Percentiles rank a stretch among this genome's conserved stretches.
These are phyloP conservation scores for Cerastis rubricosa DNA, from an alignment of 2,888 invertebrate species.

Conservation along the genomic window DNA sequence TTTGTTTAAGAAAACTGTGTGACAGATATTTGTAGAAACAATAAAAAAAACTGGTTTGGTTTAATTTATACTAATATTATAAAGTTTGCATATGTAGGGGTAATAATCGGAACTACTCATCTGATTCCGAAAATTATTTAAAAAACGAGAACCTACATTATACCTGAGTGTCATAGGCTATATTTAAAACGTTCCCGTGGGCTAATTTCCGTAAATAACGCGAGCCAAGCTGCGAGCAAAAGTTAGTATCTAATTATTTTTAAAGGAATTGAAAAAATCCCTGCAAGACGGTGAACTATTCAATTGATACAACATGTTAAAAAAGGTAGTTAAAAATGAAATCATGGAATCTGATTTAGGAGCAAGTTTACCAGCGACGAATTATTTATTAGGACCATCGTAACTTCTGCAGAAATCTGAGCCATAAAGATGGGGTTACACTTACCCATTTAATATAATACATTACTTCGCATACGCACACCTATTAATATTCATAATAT, in stretches of 20 bases:
- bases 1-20: slow-evolving; percentile 32
- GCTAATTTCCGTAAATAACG: too few species aligned
- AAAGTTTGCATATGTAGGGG: too few species aligned
- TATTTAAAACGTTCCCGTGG: too few species aligned
- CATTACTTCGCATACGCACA: slow-evolving; percentile 80
- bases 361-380: neutral
- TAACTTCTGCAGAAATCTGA: slow-evolving; percentile 78
- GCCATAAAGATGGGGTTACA: slow-evolving; percentile 80
- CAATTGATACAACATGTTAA: too few species aligned
- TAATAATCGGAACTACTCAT: too few species aligned
- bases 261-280: too few species aligned
- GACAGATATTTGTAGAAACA: neutral
- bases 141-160: too few species aligned
- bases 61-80: neutral
- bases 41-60: neutral
- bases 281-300: too few species aligned
- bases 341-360: neutral
- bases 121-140: too few species aligned
- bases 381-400: slow-evolving; percentile 20
- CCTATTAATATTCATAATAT: slow-evolving; percentile 91
- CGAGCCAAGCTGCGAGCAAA: too few species aligned
- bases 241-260: too few species aligned
- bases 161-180: too few species aligned
- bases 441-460: slow-evolving; percentile 82
- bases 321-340: neutral